Evolutionary conservation across 2,797 vertebrate species (phyloP), one percentile per base, ranked within the genome.

Genomic region (Pterois miles): DNA sequence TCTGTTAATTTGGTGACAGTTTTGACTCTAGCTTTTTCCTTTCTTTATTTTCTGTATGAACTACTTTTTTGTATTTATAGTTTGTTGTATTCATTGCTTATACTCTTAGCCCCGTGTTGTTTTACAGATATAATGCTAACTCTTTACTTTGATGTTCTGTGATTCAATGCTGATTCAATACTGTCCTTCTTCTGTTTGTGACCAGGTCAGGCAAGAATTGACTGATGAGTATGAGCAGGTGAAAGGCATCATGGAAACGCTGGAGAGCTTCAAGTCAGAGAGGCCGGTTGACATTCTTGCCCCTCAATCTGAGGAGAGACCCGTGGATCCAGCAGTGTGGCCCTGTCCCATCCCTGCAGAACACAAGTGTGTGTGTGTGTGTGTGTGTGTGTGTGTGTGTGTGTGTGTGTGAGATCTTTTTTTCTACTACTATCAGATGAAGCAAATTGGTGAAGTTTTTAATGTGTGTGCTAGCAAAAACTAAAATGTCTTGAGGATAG

Each of bases 181-280:
- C 34, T 33, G 4, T 34, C 11, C 57, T 48, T n/a, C 25, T 20
- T 27, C 22, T 79, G 38, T 83, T 43, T 79, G 38, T 72, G 3
- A 23, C 20, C 65, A 99, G 98, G 95, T 99, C 74, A 96, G 93
- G 54, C 96, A 97, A 86, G 97, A 99, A 85, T 94, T 99, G 88
- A 84, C 95, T 48, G 97, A 98, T 91, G 98, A 99, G 90, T 98
- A 97, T 36, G 97, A 99, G 81, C 97, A 99, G 92, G 97, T 99
- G 68, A 99, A 97, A 91, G 93, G 94, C 82, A 98, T 99, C 80
- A 95, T 97, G 84, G 96, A 85, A 90, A 98, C 96, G 2, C 94
- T 99, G 48, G 97, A 98, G 82, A 97, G 96, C 94, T 99, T 99
- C 86, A 98, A 96, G 94, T 93, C 95, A 5, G 97, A 98, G 71